These are phyloP conservation scores for Psittacula derbiana DNA, from an alignment of 2,797 vertebrate species.

Conservation along the genomic window DNA sequence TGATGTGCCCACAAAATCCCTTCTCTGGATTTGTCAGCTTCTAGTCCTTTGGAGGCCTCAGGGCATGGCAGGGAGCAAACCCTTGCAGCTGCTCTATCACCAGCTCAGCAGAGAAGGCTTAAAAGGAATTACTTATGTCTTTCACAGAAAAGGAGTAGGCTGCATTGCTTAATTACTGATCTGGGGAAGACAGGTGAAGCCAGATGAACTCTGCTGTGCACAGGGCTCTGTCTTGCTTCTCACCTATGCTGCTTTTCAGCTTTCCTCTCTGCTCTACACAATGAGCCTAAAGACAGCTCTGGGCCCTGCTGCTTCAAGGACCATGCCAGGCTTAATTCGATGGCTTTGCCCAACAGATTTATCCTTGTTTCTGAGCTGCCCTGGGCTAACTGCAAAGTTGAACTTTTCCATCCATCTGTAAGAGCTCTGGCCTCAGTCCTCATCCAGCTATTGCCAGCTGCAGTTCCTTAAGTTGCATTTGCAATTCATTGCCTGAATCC, in stretches of 20 bases:
- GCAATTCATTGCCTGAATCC: fast-evolving
- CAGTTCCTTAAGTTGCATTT: neutral
- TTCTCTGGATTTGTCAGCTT: neutral
- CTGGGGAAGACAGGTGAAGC: neutral
- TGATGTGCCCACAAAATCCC: neutral
- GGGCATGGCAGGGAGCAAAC: neutral
- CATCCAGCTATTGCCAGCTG: neutral
- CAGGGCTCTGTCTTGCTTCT: neutral
- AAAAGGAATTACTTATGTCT: neutral
- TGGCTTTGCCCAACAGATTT: neutral
- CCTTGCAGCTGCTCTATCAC: neutral
- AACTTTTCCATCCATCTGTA: neutral
- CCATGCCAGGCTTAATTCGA: neutral
- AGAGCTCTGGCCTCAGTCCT: neutral
- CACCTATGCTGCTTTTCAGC: neutral
- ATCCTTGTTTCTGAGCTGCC: neutral
- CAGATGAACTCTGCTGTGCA: neutral
- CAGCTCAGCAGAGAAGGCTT: neutral
- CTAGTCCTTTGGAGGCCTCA: neutral
- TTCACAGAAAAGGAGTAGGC: neutral
- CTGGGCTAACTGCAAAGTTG: neutral
- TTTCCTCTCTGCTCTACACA: neutral
- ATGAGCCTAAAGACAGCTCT: neutral
- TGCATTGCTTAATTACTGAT: neutral
- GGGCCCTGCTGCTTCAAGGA: neutral